Conservation (phyloP, 2,797 vertebrate genomes). For the Notamacropus eugenii region DNA sequence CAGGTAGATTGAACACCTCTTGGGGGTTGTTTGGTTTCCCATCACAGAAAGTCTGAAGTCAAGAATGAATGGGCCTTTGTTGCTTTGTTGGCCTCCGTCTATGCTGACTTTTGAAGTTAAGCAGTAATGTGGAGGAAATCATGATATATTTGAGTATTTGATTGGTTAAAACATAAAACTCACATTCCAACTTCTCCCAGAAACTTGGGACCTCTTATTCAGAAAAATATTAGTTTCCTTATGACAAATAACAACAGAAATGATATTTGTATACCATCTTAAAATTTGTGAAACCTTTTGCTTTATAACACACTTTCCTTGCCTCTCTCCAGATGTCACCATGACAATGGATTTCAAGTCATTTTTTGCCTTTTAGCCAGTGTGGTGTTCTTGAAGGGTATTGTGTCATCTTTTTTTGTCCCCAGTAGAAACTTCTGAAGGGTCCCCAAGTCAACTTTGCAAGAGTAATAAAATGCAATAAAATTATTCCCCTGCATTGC, state of each 20-base stretch:
- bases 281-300: not conserved
- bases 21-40: too few relatives aligned
- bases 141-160: not conserved
- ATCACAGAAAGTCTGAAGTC: not conserved
- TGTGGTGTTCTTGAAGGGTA: not conserved
- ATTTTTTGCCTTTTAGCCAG: not conserved
- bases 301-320: not conserved
- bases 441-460: not conserved
- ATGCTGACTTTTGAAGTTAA: not conserved
- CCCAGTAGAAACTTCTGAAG: not conserved
- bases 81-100: not conserved
- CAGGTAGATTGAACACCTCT: too few relatives aligned
- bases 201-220: not conserved
- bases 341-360: not conserved
- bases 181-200: not conserved
- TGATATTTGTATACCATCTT: not conserved
- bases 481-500: not conserved
- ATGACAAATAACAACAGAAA: not conserved
- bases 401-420: not conserved
- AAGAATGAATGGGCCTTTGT: not conserved
- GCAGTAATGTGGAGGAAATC: not conserved
- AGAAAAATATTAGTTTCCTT: not conserved
- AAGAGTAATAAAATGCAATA: not conserved
- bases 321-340: not conserved
- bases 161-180: not conserved